A percentile compares a stretch with the other conserved stretches of the same genome.
These are phyloP conservation scores for Hiodon alosoides DNA, from an alignment of 2,113 vertebrate genomes.

Conservation along the genomic window DNA sequence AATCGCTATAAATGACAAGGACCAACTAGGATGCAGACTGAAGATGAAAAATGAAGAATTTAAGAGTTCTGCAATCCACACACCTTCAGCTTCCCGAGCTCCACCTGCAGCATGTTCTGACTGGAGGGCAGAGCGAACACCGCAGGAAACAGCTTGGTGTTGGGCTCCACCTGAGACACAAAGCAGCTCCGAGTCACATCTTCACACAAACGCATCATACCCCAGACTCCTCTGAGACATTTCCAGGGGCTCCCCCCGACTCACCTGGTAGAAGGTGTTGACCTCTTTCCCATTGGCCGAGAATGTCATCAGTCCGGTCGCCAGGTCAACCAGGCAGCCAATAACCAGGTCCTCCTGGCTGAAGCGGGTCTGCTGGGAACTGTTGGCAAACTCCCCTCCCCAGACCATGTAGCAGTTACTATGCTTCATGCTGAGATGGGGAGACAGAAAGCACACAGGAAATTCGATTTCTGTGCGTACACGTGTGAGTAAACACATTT, in stretches of 20 bases:
- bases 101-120: constrained; percentile 85
- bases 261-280: constrained; percentile 92
- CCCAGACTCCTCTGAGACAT: neutral
- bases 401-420: constrained; percentile 97
- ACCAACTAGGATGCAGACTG: too few species aligned
- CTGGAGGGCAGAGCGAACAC: constrained; percentile 76
- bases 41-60: neutral
- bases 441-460: neutral
- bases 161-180: constrained; percentile 80
- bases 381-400: constrained; percentile 81
- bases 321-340: constrained; percentile 86
- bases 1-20: too few species aligned
- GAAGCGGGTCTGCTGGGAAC: constrained; percentile 75
- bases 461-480: neutral
- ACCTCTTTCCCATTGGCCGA: constrained; percentile 89
- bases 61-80: constrained; percentile 17
- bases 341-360: constrained; percentile 84
- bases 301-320: constrained; percentile 90
- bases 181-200: neutral
- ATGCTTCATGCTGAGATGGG: constrained; percentile 73
- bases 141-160: constrained; percentile 89
- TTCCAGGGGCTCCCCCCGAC: neutral
- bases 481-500: neutral
- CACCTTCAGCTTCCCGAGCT: constrained; percentile 91
- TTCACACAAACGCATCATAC: neutral